Base-by-base conservation (phyloP, 2,797 vertebrate species). In the Erithacus rubecula region DNA sequence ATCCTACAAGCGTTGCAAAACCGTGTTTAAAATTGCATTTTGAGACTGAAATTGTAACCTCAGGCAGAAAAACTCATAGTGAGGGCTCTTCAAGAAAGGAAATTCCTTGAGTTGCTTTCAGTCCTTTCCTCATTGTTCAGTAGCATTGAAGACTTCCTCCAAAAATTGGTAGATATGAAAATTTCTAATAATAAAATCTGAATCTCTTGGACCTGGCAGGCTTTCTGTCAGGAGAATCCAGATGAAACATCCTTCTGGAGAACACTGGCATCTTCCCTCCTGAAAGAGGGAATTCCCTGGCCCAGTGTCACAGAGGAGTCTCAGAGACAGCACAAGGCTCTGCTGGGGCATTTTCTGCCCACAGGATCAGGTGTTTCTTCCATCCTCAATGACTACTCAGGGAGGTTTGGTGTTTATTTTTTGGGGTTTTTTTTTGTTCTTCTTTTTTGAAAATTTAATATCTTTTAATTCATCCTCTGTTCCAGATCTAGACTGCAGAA, bases 401-500 rank as follows among this genome's bases (percentile, higher is more conserved):
- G 0, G 7, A 3, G 2, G n/a, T n/a, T n/a, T n/a, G n/a, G n/a
- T n/a, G n/a, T n/a, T n/a, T n/a, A n/a, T n/a, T n/a, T n/a, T 24
- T 30, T 21, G 2, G 11, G 14, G 0, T 0, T 15, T 32, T 30
- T 39, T 37, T n/a, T n/a, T 27, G 19, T 32, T 58, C 3, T 15
- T 44, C 4, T 24, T 29, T n/a, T 59, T 65, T 52, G 5, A 23
- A 22, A 16, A 63, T 53, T 44, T n/a, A 43, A 7, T 58, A 22
- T 12, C 15, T 52, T 52, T 52, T 52, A 52, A 20, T 30, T 12
- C 6, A 8, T 64, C 19, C n/a, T 85, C 29, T 49, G 8, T 27
- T 58, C 36, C 52, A 77, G 17, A 69, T 16, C 41, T 15, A 34
- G 24, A n/a, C 11, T 22, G 11, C 23, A 49, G 23, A 22, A 51